Base-by-base conservation (phyloP, 2,113 vertebrate genomes). In the Hoplias malabaricus region DNA sequence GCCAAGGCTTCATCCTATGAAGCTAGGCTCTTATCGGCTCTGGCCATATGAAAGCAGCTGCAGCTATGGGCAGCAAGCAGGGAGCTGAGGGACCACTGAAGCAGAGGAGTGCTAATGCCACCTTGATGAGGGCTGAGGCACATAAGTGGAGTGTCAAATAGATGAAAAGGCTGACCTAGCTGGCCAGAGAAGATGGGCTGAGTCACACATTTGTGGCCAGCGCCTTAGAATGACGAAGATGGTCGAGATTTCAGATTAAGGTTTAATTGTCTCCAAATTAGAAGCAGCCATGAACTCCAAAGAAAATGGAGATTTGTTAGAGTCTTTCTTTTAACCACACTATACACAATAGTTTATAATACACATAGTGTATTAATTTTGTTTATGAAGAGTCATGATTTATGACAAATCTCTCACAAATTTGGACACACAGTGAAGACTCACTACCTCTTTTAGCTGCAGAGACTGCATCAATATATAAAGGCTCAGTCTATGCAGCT, bases 11-110 rank as follows among this genome's bases (percentile, higher is more conserved):
- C 38, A 67, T 80, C 62, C 61, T 57, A 53, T 50, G 21, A 62
- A 71, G 77, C 53, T 59, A n/a, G 36, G 4, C 40, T 77, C 80
- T 78, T 75, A 78, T 75, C 75, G 31, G 42, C 38, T 62, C 40
- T 36, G 73, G 70, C 73, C 69, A 71, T 80, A 68, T 29, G 63
- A 83, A 77, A 71, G 56, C 48, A 36, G 57, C 46, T 48, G 19
- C 54, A 40, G 67, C 56, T 78, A 53, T 5, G 8, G 13, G 57
- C 14, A 25, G 61, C 54, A 23, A 19, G 50, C 76, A 6, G 40
- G 68, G 57, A 19, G 72, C 9, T 16, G 61, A 21, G 16, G 29
- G 59, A 13, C 12, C 5, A 10, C 3, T 36, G 54, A 69, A 53
- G 29, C 33, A 66, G 34, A 33, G 54, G 48, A 43, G 50, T 21